These are phyloP conservation scores for Actinia tenebrosa DNA, from an alignment of 64 coral and sea anemone genomes.

Conservation along the genomic window DNA sequence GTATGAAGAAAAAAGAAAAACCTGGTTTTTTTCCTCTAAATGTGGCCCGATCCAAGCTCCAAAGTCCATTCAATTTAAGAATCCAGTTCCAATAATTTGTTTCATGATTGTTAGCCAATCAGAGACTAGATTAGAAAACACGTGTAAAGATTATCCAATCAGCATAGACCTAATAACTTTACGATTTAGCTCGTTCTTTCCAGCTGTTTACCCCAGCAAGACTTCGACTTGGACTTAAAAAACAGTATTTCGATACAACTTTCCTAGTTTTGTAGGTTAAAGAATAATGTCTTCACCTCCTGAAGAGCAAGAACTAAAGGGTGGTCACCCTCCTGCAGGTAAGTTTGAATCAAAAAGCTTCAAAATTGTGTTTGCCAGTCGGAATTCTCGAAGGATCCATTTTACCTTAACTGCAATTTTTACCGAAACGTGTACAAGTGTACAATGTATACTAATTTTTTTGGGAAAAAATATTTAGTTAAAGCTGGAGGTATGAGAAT, in stretches of 20 bases:
- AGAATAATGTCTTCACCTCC: conserved; percentile 62
- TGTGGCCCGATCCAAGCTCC: not conserved
- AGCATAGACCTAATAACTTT: conserved; percentile 13
- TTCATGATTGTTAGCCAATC: not conserved
- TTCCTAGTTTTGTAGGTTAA: not conserved
- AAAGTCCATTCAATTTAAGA: not conserved
- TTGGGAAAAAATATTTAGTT: conserved; percentile 20
- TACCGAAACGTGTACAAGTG: conserved; percentile 13
- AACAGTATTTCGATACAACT: not conserved
- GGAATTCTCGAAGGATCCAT: not conserved
- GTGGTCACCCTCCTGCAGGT: conserved; percentile 90
- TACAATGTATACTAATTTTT: not conserved
- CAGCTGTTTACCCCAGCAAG: conserved; percentile 34
- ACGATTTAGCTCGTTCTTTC: conserved; percentile 22
- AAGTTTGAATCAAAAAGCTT: not conserved
- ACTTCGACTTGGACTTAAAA: not conserved
- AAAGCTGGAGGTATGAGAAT: conserved; percentile 98
- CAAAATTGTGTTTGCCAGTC: not conserved
- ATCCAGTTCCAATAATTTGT: not conserved
- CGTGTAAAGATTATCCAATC: conserved; percentile 19
- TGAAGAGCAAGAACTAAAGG: conserved; percentile 77
- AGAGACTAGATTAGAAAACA: not conserved
- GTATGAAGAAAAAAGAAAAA: too few relatives aligned
- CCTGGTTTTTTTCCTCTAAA: too few relatives aligned
- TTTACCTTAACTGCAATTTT: not conserved